Evolutionary conservation across 1,140 invertebrate genomes (phyloP), one percentile per base, ranked within the genome.

Genomic region (Harpegnathos saltator): DNA sequence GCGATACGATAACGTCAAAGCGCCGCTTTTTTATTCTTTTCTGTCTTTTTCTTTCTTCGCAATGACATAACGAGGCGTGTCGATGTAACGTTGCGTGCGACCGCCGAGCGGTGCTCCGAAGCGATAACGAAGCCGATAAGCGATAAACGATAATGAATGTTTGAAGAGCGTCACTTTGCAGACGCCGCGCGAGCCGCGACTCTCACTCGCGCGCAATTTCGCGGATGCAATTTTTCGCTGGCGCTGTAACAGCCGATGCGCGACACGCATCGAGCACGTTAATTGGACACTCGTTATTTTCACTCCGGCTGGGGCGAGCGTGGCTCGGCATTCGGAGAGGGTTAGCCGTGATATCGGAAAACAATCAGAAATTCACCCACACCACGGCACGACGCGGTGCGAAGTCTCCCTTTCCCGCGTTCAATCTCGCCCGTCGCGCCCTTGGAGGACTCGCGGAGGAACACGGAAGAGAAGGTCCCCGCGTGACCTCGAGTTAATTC

Each of bases 221-320:
- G n/a, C n/a, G n/a, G n/a, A 80, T 9, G 38, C 38, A 9, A 44
- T 44, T 44, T 44, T 11, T 9, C 38, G 38, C 11, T 44, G 3
- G 29, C 38, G 38, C 7, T 44, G 38, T 44, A 44, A 44, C 9
- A 44, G 7, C 5, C 38, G 33, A 72, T 71, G n/a, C 19, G 17
- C 29, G 38, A 68, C 33, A 38, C 26, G 80, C 59, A n/a, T 22
- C 52, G 44, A 24, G 22, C 62, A 84, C 38, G 84, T 90, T 90
- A 90, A 89, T 89, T 85, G 89, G 85, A 65, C 63, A 58, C 65
- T 86, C 86, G 83, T 91, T 90, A 89, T 86, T 90, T 84, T 84
- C 74, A 33, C 63, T 86, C 65, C 58, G 48, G 71, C 26, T n/a
- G 5, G 50, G n/a, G 44, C 26, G 15, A 48, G 3, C 11, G 44